phyloP scores from a whole-genome alignment of 2,888 invertebrate species.

The Megastigmus dorsalis region DNA sequence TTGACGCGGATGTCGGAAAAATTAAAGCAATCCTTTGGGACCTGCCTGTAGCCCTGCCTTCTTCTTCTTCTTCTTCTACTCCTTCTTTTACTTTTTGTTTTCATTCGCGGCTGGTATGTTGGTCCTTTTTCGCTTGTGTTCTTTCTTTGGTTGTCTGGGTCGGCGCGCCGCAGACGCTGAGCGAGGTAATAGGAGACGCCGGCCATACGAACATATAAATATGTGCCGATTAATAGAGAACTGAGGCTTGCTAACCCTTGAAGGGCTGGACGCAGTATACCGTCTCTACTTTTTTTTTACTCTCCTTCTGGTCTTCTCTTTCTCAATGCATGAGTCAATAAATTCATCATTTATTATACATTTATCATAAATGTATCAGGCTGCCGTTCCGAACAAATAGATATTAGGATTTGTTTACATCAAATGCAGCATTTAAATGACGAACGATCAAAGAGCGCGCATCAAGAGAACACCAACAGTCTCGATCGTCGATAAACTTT shows the following conservation, averaged over 20 bases:
- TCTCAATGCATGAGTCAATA: too few species aligned
- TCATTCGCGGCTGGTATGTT: slow-evolving; percentile 41
- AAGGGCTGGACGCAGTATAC: slow-evolving; percentile 47
- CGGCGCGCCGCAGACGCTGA: too few species aligned
- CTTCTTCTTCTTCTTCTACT: slow-evolving; percentile 31
- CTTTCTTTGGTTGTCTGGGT: slow-evolving; percentile 28
- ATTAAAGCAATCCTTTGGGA: slow-evolving; percentile 71
- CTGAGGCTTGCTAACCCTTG: slow-evolving; percentile 43
- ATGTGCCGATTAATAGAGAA: slow-evolving; percentile 71
- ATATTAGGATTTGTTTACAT: too few species aligned
- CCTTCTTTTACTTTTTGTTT: slow-evolving; percentile 37
- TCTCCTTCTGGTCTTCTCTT: too few species aligned
- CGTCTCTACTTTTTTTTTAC: slow-evolving; percentile 18
- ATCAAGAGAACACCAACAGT: too few species aligned
- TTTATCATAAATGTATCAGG: too few species aligned
- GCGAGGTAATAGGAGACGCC: slow-evolving; percentile 71
- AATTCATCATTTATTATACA: too few species aligned
- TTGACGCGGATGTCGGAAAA: slow-evolving; percentile 71
- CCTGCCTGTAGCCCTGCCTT: too few species aligned
- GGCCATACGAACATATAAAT: slow-evolving; percentile 73
- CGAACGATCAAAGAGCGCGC: too few species aligned
- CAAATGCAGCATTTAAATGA: too few species aligned
- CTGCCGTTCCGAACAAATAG: too few species aligned
- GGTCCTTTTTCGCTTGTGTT: slow-evolving; percentile 53
- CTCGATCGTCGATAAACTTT: too few species aligned